Conservation (phyloP, 2,797 vertebrate species). For the Tenualosa ilisha region DNA sequence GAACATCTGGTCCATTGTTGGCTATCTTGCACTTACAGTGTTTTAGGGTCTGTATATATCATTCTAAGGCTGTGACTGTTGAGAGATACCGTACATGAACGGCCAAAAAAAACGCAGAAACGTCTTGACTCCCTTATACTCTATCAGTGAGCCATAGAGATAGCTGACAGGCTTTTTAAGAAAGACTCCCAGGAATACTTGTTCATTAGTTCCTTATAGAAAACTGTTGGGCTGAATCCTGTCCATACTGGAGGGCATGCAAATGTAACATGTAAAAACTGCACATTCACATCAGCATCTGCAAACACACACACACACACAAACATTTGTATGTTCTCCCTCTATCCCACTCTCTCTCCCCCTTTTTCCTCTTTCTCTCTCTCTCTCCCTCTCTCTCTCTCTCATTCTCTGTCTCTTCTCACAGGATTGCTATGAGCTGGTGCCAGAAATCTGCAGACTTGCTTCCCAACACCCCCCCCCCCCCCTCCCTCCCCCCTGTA, state of each 20-base stretch:
- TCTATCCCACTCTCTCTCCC: background rate
- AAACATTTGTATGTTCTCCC: background rate
- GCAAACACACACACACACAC: background rate
- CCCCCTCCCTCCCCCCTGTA: background rate
- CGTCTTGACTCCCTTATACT: background rate
- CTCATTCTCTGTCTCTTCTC: background rate
- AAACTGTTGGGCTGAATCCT: slow-evolving; percentile 4
- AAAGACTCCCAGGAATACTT: background rate
- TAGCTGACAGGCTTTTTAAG: background rate
- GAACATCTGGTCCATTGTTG: slow-evolving; percentile 9
- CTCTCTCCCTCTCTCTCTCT: background rate
- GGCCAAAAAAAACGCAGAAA: background rate
- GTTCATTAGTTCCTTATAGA: background rate
- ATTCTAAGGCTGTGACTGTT: background rate
- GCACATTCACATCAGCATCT: background rate
- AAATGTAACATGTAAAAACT: background rate
- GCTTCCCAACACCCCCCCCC: too few species aligned
- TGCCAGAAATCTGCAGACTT: slow-evolving; percentile 5
- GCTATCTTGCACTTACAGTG: background rate
- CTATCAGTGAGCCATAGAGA: background rate
- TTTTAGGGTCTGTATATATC: background rate
- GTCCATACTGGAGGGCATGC: background rate
- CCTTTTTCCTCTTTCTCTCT: slow-evolving; percentile 2
- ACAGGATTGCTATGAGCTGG: background rate
- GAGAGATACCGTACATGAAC: background rate